Evolutionary conservation across 35 echinoderm and acorn worm species (phyloP).

Genomic region (Apostichopus japonicus): DNA sequence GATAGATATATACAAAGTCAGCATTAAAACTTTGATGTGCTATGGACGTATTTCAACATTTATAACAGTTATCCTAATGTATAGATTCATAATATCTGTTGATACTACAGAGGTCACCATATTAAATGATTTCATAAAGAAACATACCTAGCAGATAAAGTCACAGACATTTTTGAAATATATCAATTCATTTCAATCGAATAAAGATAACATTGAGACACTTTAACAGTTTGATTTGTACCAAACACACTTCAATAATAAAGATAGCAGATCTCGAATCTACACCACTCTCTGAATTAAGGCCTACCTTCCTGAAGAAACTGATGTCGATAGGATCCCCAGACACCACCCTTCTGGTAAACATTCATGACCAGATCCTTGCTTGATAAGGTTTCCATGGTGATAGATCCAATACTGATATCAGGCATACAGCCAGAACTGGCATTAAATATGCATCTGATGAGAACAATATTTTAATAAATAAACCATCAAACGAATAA

Average conservation of each 20-base stretch:
- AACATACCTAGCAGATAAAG: too few species aligned
- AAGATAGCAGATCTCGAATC: too few species aligned
- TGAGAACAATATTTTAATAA: not conserved
- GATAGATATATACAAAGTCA: too few species aligned
- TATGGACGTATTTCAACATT: not conserved
- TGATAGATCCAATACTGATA: constrained; percentile 13
- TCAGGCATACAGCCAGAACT: constrained; percentile 25
- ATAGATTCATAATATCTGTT: too few species aligned
- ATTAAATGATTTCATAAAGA: too few species aligned
- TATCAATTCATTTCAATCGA: too few species aligned
- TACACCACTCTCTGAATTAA: not conserved
- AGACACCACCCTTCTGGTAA: constrained; percentile 73
- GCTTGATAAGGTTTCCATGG: constrained; percentile 24
- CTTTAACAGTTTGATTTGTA: too few species aligned
- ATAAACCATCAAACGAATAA: not conserved
- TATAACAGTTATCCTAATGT: not conserved
- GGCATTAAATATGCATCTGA: constrained; percentile 91
- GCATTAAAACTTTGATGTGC: too few species aligned
- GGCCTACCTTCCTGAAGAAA: constrained; percentile 61
- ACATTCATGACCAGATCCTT: constrained; percentile 87
- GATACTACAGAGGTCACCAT: too few species aligned
- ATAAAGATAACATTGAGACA: too few species aligned
- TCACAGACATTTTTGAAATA: too few species aligned
- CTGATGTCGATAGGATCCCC: constrained; percentile 83
- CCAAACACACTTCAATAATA: too few species aligned